Evolutionary conservation across 2,888 invertebrate species (phyloP), one percentile per base, ranked within the genome.

Genomic region (Melieria omissa): DNA sequence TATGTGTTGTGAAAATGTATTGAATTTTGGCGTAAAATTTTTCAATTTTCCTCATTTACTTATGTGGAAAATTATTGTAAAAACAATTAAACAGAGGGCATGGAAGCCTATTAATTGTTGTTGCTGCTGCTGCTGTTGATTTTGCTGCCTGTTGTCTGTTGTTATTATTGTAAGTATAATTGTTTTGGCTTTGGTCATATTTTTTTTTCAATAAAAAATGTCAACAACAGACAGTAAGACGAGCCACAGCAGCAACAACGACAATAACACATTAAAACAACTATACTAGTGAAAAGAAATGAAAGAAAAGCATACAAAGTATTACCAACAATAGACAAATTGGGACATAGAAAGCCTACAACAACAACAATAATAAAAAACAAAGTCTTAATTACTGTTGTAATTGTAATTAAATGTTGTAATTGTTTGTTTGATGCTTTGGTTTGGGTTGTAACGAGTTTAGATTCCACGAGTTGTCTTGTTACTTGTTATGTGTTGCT

Each of bases 211-310:
- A 66, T 66, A 58, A 58, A 66, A 47, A 58, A 47, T 66, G 66
- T 58, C 66, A 66, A 57, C 58, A n/a, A 58, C 66, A 66, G 66
- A 57, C 66, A 66, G 66, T 7, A 74, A 45, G 46, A 65, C 14
- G 64, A 70, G 64, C 41, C 46, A 45, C 67, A 67, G 54, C 64
- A 71, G 42, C 47, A 62, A 10, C 54, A 61, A 52, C 68, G 65
- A 41, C 60, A 60, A 65, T 55, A 65, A 41, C 63, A 65, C 29
- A 49, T 55, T 72, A 54, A 70, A 49, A 70, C 65, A 64, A 70
- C 46, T 54, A 58, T 64, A 58, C 52, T 42, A 49, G 45, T 16
- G 46, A 49, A 44, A 63, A 45, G 1, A 29, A 29, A 29, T 29
- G 29, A 29, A 29, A 29, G 29, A 29, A 29, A 29, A 29, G 29